A percentile compares a stretch with the other conserved stretches of the same genome.
Evolutionary conservation across 2,797 vertebrate genomes (phyloP).

Genomic region (Cossypha dichroa): DNA sequence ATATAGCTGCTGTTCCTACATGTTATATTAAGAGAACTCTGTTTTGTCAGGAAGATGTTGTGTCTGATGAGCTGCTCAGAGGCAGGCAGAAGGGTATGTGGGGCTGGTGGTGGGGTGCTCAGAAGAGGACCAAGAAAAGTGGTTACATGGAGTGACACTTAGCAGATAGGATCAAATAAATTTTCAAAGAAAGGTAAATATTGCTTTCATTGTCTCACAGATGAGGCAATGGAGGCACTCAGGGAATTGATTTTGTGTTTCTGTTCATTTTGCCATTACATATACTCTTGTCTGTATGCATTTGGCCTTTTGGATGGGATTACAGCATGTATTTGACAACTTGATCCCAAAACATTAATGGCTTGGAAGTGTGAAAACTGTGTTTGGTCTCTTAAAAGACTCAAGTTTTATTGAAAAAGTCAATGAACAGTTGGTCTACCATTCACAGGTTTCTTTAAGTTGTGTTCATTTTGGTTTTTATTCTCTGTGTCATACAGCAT

Average conservation of each 20-base stretch:
- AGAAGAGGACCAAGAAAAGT: not conserved
- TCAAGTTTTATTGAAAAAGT: not conserved
- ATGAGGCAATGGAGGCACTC: not conserved
- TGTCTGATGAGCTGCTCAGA: not conserved
- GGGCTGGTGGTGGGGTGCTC: not conserved
- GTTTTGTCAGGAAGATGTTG: not conserved
- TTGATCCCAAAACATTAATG: not conserved
- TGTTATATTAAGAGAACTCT: not conserved
- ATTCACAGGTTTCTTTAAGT: not conserved
- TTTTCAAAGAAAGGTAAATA: not conserved
- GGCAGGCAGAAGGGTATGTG: not conserved
- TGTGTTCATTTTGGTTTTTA: not conserved
- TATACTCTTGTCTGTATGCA: not conserved
- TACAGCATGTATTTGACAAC: not conserved
- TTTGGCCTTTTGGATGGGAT: not conserved
- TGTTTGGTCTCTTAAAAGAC: not conserved
- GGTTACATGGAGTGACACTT: not conserved
- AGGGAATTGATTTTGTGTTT: not conserved
- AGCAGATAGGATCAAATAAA: not conserved
- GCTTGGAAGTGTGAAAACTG: not conserved
- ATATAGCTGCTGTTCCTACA: not conserved
- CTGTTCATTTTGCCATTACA: not conserved
- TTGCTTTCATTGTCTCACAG: not conserved
- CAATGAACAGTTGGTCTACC: not conserved
- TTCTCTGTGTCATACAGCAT: not conserved